phyloP scores from a whole-genome alignment of 2,113 vertebrate genomes.

The Trematomus loennbergii region DNA sequence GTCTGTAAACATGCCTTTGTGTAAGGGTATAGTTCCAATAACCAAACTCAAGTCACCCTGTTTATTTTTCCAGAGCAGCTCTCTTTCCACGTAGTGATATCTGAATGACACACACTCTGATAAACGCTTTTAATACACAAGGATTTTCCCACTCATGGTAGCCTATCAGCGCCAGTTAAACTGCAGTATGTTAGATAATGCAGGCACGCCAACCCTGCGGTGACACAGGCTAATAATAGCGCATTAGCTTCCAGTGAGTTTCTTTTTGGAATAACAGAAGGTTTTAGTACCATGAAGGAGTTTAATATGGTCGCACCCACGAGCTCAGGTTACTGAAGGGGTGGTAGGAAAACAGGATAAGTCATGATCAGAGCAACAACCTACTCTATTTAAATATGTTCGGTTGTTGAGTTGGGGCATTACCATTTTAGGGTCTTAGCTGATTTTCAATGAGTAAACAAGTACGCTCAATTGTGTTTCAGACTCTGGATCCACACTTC shows the following conservation, averaged over 20 bases:
- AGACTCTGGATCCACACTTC: neutral
- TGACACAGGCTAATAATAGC: slow-evolving; percentile 79
- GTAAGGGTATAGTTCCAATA: slow-evolving; percentile 30
- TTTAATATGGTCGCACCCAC: slow-evolving; percentile 53
- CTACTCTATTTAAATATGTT: slow-evolving; percentile 35
- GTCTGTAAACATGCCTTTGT: slow-evolving; percentile 49
- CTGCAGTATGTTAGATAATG: slow-evolving; percentile 81
- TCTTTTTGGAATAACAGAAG: slow-evolving; percentile 59
- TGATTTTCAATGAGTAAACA: slow-evolving; percentile 33
- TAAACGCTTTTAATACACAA: slow-evolving; percentile 75
- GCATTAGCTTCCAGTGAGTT: slow-evolving; percentile 57
- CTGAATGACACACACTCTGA: slow-evolving; percentile 75
- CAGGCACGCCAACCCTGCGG: slow-evolving; percentile 71
- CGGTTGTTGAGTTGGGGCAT: slow-evolving; percentile 29
- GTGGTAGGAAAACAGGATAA: slow-evolving; percentile 56
- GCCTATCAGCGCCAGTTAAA: slow-evolving; percentile 75
- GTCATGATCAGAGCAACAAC: slow-evolving; percentile 44
- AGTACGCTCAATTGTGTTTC: neutral
- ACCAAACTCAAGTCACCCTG: slow-evolving; percentile 34
- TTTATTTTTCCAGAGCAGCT: slow-evolving; percentile 41
- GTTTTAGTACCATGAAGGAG: slow-evolving; percentile 60
- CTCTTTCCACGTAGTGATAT: slow-evolving; percentile 68
- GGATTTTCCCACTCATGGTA: slow-evolving; percentile 78
- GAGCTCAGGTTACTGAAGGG: slow-evolving; percentile 52
- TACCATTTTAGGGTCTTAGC: slow-evolving; percentile 46